A percentile compares a stretch with the other conserved stretches of the same genome.
phyloP scores from a whole-genome alignment of 2,797 vertebrate species.

The Chrosomus eos region DNA sequence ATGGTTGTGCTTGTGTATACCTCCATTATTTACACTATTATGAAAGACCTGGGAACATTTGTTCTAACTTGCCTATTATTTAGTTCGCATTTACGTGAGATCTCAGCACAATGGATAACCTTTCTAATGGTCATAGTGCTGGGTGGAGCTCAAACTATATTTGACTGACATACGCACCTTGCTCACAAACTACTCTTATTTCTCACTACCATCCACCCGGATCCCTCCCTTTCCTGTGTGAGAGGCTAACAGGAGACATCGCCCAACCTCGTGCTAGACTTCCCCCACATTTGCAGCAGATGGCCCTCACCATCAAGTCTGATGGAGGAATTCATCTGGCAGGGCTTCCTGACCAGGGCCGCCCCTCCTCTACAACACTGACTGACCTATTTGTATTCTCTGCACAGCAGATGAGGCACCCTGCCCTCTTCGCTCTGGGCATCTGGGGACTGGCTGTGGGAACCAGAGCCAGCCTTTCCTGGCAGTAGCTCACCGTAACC shows the following conservation, averaged over 20 bases:
- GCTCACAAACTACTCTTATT: neutral
- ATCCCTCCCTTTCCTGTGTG: conserved; percentile 40
- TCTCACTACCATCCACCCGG: conserved; percentile 24
- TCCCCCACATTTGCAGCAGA: conserved; percentile 82
- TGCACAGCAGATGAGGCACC: conserved; percentile 84
- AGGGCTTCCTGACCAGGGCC: conserved; percentile 70
- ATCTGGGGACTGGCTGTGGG: conserved; percentile 73
- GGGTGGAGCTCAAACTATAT: neutral
- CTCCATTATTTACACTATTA: conserved; percentile 14
- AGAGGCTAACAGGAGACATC: conserved; percentile 34
- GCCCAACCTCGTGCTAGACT: conserved; percentile 64
- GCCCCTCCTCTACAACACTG: conserved; percentile 77
- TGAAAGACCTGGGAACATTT: conserved; percentile 7
- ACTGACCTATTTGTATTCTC: conserved; percentile 88
- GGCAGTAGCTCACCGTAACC: conserved; percentile 47
- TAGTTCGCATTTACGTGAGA: neutral
- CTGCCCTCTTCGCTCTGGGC: conserved; percentile 75
- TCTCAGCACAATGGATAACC: neutral
- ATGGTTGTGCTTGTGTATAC: neutral
- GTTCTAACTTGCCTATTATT: neutral
- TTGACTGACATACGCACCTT: conserved; percentile 19
- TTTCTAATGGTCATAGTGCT: neutral
- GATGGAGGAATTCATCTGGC: conserved; percentile 83
- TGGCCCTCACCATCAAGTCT: conserved; percentile 82
- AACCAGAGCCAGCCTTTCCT: conserved; percentile 69